These are phyloP conservation scores for Norana najaformis DNA, from an alignment of 2,888 invertebrate species.

Conservation along the genomic window DNA sequence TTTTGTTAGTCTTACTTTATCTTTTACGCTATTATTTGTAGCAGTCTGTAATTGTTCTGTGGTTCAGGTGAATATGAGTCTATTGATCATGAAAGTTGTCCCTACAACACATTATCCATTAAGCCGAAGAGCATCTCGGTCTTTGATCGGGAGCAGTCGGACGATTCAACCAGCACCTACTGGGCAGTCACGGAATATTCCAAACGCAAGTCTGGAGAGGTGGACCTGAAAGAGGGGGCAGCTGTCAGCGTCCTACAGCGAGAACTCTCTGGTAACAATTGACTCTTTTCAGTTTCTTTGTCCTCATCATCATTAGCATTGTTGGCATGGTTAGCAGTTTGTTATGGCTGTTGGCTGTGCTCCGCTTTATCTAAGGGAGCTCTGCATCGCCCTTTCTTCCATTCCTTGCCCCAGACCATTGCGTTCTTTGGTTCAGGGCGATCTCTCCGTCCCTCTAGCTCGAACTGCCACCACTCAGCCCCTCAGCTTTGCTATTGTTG, in stretches of 20 bases:
- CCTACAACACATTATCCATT: neutral
- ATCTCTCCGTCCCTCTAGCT: no score
- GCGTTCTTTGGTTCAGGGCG: no score
- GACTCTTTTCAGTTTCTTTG: neutral
- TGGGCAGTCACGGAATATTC: constrained; percentile 31
- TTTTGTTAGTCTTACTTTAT: neutral
- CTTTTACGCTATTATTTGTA: neutral
- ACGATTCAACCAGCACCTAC: constrained; percentile 16
- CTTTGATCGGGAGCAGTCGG: neutral
- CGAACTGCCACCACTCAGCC: no score
- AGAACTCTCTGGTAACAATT: constrained; percentile 23
- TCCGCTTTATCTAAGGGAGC: no score
- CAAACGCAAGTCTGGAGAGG: constrained; percentile 36
- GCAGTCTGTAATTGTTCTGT: neutral
- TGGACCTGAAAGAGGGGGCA: constrained; percentile 33
- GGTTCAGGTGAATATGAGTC: constrained; percentile 14
- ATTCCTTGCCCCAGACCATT: no score
- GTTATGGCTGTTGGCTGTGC: no score
- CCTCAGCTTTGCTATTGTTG: no score
- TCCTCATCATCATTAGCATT: neutral
- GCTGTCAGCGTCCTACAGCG: constrained; percentile 36
- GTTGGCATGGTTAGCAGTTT: neutral
- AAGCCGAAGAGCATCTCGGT: neutral
- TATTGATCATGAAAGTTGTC: neutral
- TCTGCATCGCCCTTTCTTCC: no score